Conservation (phyloP, 2,888 invertebrate species). For the Pachydiplax longipennis region DNA sequence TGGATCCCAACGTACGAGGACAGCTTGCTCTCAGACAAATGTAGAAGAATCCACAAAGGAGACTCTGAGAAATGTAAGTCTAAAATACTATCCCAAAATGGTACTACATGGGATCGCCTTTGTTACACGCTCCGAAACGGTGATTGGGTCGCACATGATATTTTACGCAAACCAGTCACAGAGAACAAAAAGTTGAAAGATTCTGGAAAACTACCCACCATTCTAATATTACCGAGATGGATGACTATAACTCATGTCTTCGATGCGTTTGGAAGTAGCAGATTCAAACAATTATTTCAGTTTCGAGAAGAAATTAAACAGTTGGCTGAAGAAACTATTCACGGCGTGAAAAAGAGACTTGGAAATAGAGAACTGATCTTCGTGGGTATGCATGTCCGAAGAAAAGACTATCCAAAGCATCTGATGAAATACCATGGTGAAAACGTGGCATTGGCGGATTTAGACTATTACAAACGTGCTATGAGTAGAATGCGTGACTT, state of each 20-base stretch:
- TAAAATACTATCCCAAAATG: not conserved
- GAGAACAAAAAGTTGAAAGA: not conserved
- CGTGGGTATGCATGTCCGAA: conserved; percentile 1
- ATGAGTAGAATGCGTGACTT: not conserved
- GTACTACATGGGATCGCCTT: not conserved
- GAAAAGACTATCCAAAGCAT: not conserved
- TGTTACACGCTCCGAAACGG: not conserved
- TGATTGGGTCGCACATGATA: not conserved
- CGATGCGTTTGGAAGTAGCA: not conserved
- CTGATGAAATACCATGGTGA: not conserved
- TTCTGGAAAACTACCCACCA: not conserved
- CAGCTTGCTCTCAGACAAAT: not conserved
- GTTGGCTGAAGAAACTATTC: not conserved
- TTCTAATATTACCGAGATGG: not conserved
- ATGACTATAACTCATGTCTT: not conserved
- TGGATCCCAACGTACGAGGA: not conserved
- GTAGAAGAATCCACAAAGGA: not conserved
- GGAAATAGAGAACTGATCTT: not conserved
- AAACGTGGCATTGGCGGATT: not conserved
- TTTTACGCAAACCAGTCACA: not conserved
- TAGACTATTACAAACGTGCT: not conserved
- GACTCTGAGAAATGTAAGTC: not conserved
- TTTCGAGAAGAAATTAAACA: not conserved
- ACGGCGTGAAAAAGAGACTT: not conserved
- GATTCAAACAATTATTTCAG: not conserved